These are phyloP conservation scores for Phenacoccus solenopsis DNA, from an alignment of 1,140 invertebrate species.

Conservation along the genomic window DNA sequence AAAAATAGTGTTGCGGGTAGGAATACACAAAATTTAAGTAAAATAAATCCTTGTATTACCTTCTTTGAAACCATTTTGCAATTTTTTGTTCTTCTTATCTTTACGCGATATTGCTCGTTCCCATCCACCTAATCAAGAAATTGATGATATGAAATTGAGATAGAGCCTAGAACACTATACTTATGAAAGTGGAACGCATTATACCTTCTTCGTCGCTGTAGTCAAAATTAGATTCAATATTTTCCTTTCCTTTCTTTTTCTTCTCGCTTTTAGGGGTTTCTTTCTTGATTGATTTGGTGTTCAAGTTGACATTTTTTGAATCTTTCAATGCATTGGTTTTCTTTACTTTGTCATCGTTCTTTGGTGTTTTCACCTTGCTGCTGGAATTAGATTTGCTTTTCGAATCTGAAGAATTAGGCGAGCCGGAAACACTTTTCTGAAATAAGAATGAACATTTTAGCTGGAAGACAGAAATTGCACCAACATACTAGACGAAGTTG, in stretches of 20 bases:
- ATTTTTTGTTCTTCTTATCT: neutral
- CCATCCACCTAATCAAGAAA: neutral
- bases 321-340: neutral
- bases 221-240: neutral
- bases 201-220: neutral
- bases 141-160: neutral
- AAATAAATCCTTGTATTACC: too few relatives aligned
- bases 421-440: neutral
- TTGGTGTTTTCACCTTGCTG: neutral
- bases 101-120: neutral
- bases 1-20: too few relatives aligned
- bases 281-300: neutral
- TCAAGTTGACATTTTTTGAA: neutral
- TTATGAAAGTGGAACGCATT: too few relatives aligned
- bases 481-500: too few relatives aligned
- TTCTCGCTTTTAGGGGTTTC: neutral
- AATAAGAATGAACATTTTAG: too few relatives aligned
- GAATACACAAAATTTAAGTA: too few relatives aligned
- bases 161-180: too few relatives aligned
- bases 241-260: conserved; percentile 9
- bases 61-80: neutral
- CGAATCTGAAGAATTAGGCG: neutral
- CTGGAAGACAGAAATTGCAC: too few relatives aligned
- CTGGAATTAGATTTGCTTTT: neutral
- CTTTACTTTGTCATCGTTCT: neutral